Evolutionary conservation across 1,140 invertebrate genomes (phyloP).

Genomic region (Meloidogyne chitwoodi): DNA sequence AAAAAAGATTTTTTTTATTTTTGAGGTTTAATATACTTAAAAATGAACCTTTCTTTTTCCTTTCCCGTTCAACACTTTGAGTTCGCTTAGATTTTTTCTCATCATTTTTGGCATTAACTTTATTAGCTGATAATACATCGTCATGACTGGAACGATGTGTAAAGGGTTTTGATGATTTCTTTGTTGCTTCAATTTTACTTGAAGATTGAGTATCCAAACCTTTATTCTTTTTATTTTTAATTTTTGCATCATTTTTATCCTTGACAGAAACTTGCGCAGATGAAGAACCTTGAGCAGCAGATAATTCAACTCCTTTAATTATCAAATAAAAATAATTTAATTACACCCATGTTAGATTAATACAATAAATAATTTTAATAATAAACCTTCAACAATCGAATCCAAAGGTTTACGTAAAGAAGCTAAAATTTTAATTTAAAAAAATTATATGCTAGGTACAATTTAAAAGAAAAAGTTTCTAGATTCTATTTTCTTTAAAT

Average conservation of each 20-base stretch:
- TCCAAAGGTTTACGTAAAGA: constrained; percentile 23
- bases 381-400: constrained; percentile 26
- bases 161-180: not conserved
- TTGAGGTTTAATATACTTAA: not conserved
- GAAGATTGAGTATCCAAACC: not conserved
- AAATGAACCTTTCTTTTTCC: not conserved
- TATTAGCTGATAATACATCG: not conserved
- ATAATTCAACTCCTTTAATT: not conserved
- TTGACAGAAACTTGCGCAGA: not conserved
- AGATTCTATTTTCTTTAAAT: no score
- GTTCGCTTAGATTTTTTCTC: not conserved
- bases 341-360: no score
- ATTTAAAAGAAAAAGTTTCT: no score
- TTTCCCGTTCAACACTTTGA: not conserved
- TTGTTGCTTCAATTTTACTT: not conserved
- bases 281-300: not conserved
- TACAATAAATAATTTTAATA: no score
- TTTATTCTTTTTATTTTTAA: not conserved
- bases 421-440: constrained; percentile 20
- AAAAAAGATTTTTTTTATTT: no score
- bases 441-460: not conserved
- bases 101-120: not conserved
- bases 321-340: no score
- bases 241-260: not conserved
- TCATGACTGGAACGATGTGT: not conserved